These are phyloP conservation scores for Lutjanus erythropterus DNA, from an alignment of 2,113 vertebrate species.

Conservation along the genomic window DNA sequence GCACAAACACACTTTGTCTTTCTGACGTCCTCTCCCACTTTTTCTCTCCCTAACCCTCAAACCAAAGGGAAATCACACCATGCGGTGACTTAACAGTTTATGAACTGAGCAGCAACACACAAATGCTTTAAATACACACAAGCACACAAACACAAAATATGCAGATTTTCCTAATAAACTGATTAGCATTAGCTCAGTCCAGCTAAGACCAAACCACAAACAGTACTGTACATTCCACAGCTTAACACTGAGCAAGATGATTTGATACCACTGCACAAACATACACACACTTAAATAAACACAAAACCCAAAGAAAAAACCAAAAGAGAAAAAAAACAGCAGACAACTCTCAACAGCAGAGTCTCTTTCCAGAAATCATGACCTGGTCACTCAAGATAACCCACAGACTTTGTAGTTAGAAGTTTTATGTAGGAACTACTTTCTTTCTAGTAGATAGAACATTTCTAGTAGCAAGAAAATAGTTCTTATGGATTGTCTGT, in stretches of 20 bases:
- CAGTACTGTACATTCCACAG: slow-evolving; percentile 43
- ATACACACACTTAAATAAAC: slow-evolving; percentile 12
- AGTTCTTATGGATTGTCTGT: too few species aligned
- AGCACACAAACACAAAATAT: slow-evolving; percentile 45
- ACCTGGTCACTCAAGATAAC: too few species aligned
- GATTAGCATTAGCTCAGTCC: slow-evolving; percentile 61
- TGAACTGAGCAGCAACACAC: slow-evolving; percentile 20
- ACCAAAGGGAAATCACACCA: slow-evolving; percentile 57
- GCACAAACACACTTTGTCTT: slow-evolving; percentile 43
- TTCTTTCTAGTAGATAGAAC: too few species aligned
- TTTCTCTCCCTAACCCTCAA: slow-evolving; percentile 40
- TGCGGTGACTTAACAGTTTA: slow-evolving; percentile 43
- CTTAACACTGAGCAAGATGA: slow-evolving; percentile 37
- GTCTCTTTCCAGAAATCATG: too few species aligned
- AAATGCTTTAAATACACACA: slow-evolving; percentile 4
- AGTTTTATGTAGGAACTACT: too few species aligned
- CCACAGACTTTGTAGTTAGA: too few species aligned
- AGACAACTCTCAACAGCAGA: too few species aligned
- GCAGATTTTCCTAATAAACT: slow-evolving; percentile 71
- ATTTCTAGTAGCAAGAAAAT: too few species aligned
- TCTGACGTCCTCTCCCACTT: slow-evolving; percentile 36
- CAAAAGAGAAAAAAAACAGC: too few species aligned
- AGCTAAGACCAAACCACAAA: slow-evolving; percentile 54
- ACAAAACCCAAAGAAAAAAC: neutral
- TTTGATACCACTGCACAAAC: slow-evolving; percentile 32